A percentile compares a stretch with the other conserved stretches of the same genome.
phyloP scores from a whole-genome alignment of 2,888 invertebrate species.

The Polyommatus icarus region DNA sequence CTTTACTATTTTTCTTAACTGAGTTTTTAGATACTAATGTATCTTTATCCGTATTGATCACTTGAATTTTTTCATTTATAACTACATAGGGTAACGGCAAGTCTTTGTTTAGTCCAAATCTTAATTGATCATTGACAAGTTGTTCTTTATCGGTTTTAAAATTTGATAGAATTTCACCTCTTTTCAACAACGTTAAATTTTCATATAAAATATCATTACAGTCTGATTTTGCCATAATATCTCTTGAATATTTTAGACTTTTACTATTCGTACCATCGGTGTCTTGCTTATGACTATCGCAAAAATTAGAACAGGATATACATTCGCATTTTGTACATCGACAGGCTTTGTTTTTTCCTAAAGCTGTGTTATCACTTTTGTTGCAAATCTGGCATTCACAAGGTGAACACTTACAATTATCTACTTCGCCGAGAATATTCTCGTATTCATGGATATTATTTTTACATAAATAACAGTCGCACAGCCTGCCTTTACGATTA shows the following conservation, averaged over 20 bases:
- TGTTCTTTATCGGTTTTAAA: background rate
- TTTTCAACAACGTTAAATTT: constrained; percentile 24
- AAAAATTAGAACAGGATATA: background rate
- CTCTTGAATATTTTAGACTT: background rate
- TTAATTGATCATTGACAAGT: background rate
- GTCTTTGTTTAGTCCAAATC: background rate
- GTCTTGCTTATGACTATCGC: background rate
- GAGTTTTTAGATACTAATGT: background rate
- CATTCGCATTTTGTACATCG: background rate
- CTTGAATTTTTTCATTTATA: background rate
- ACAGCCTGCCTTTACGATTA: background rate
- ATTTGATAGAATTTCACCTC: constrained; percentile 34
- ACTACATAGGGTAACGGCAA: background rate
- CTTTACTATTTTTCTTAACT: background rate
- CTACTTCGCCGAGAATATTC: background rate
- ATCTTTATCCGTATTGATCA: background rate
- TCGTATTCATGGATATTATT: background rate
- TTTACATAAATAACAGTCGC: background rate
- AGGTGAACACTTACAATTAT: constrained; percentile 44
- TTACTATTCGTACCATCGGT: background rate
- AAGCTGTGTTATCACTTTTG: background rate
- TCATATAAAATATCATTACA: constrained; percentile 36
- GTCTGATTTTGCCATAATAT: background rate
- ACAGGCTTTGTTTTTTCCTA: background rate
- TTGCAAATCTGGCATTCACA: constrained; percentile 47